Percentiles rank a stretch among this genome's conserved stretches.
Conservation (phyloP, 2,113 vertebrate genomes). For the Theristicus caerulescens region DNA sequence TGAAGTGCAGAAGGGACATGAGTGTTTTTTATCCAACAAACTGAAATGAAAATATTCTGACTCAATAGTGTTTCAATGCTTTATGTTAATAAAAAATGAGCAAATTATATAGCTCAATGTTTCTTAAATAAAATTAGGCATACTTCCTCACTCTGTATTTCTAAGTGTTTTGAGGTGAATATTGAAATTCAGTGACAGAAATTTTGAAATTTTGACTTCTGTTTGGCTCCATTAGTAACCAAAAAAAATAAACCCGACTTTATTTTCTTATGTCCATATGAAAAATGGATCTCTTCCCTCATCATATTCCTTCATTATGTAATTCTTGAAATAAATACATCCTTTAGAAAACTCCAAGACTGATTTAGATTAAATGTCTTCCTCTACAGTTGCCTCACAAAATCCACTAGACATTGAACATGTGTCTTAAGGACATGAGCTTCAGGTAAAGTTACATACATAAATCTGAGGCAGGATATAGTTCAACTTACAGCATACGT, state of each 20-base stretch:
- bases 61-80: background rate
- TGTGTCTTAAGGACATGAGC: background rate
- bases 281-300: background rate
- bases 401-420: background rate
- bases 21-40: background rate
- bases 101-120: background rate
- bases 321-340: background rate
- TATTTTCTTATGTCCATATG: background rate
- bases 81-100: background rate
- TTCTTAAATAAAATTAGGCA: background rate
- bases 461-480: background rate
- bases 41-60: background rate
- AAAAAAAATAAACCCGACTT: background rate
- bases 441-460: background rate
- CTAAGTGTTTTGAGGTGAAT: background rate
- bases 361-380: background rate
- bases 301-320: background rate
- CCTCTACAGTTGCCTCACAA: background rate
- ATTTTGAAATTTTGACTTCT: background rate
- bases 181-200: background rate
- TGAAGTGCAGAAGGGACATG: background rate
- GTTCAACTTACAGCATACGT: background rate
- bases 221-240: background rate
- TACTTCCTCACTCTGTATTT: background rate
- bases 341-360: background rate